Evolutionary conservation across 2,797 vertebrate species (phyloP), one percentile per base, ranked within the genome.

Genomic region (Falco naumanni): DNA sequence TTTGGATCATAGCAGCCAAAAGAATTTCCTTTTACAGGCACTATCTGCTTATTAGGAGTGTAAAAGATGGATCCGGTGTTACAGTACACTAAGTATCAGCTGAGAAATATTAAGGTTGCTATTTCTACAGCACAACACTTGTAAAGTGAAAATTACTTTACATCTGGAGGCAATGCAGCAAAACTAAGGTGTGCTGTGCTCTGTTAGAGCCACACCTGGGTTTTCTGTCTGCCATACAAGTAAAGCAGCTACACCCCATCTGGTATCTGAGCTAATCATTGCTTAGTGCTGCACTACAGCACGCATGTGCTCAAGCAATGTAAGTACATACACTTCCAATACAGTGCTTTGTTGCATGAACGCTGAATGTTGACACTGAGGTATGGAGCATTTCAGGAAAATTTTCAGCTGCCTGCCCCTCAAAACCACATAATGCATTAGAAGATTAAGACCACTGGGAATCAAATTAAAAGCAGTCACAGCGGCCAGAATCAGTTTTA

Each of bases 161-260:
- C 83, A 76, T 13, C 13, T 17, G 12, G 33, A 93, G 11, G 11
- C 12, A 92, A 54, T 10, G 13, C 51, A 65, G 33, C n/a, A 88
- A 75, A 88, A 85, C 48, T 39, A 72, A 57, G 16, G 31, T 45
- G n/a, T 57, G 28, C 41, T 17, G 8, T 0, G 5, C 25, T 18
- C 51, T 33, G 0, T 17, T 70, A 81, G 61, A 77, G 48, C 5
- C 13, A 47, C 2, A 50, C 2, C 28, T 4, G 7, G 3, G 2
- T 33, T 33, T 87, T 74, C n/a, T 63, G 39, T n/a, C 57, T 57
- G 31, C 31, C 26, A 11, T 33, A 45, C 17, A 61, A 41, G 14
- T 29, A 24, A 33, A 82, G 72, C 3, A n/a, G 25, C 24, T 69
- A 41, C 4, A 47, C 14, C 11, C 14, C 16, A 57, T 26, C 25